Evolutionary conservation across 2,113 vertebrate genomes (phyloP), one percentile per base, ranked within the genome.

Genomic region (Pseudorectes ferrugineus): DNA sequence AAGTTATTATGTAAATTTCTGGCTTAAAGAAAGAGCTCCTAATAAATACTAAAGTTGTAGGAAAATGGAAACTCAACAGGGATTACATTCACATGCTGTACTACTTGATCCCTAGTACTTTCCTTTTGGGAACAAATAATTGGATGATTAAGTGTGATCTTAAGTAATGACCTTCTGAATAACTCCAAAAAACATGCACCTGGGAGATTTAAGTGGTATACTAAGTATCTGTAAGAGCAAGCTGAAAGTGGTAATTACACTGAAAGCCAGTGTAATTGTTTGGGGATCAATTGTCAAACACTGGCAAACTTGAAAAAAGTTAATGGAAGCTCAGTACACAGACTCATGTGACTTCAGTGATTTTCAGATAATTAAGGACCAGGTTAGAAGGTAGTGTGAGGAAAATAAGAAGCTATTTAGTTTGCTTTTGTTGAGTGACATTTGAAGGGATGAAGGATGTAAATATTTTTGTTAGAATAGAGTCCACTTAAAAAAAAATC

Each of bases 211-310:
- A 91, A 95, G 42, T 79, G 78, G 71, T 82, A 46, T 83, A 89
- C 87, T 82, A 85, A 94, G 25, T 68, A 88, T 48, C 62, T 79
- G 35, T 85, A 95, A 94, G 74, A 93, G 38, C 67, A 92, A 93
- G 67, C 54, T 94, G 74, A 72, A 91, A 92, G 45, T 82, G 77
- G 92, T 82, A 92, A 95, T 95, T 95, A 89, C 46, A 51, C 23
- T 62, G 71, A 93, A 95, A 95, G 77, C 81, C 73, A 40, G 26
- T 66, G 66, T 94, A 95, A 94, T 94, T 95, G 84, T 96, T 96
- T 94, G 66, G 89, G 94, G 87, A 97, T 94, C 94, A 92, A 70
- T 82, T 94, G 95, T 95, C 87, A 95, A 94, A 91, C 51, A 66
- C 66, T 51, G 42, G 36, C 35, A 92, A 94, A 96, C 77, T 91